These are phyloP conservation scores for Polyodon spathula DNA, from an alignment of 2,113 vertebrate species.

Conservation along the genomic window DNA sequence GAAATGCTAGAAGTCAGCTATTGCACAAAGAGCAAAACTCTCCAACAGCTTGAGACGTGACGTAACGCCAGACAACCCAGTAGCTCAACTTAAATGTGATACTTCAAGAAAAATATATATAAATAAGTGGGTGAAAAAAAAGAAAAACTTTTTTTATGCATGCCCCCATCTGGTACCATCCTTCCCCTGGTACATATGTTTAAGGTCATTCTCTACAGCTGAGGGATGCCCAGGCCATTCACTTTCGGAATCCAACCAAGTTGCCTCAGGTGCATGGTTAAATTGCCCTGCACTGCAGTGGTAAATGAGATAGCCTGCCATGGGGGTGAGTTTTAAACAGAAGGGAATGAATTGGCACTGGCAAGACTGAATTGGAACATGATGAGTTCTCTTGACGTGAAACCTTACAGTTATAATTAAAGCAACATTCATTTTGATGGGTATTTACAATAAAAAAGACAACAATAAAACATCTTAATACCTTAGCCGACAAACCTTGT, in stretches of 20 bases:
- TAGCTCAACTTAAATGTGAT: neutral
- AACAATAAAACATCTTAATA: constrained; percentile 25
- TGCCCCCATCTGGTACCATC: neutral
- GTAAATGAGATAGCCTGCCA: constrained; percentile 1
- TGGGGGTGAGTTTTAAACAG: constrained; percentile 27
- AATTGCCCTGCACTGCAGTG: neutral
- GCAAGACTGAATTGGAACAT: constrained; percentile 25
- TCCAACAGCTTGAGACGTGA: neutral
- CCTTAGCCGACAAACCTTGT: constrained; percentile 43
- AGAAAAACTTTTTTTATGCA: neutral
- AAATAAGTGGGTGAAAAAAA: too few species aligned
- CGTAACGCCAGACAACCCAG: neutral
- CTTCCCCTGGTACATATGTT: neutral
- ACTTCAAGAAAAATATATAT: neutral
- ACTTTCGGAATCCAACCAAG: neutral
- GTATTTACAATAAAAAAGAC: constrained; percentile 26
- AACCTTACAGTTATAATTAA: constrained; percentile 38
- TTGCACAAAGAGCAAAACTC: neutral
- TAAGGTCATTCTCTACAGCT: constrained; percentile 1
- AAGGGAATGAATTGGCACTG: constrained; percentile 27
- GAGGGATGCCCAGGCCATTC: neutral
- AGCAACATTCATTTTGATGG: constrained; percentile 30
- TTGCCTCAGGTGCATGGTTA: neutral
- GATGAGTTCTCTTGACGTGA: constrained; percentile 36
- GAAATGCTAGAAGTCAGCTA: constrained; percentile 13